Conservation (phyloP, 2,888 invertebrate species). For the Apamea crenata region DNA sequence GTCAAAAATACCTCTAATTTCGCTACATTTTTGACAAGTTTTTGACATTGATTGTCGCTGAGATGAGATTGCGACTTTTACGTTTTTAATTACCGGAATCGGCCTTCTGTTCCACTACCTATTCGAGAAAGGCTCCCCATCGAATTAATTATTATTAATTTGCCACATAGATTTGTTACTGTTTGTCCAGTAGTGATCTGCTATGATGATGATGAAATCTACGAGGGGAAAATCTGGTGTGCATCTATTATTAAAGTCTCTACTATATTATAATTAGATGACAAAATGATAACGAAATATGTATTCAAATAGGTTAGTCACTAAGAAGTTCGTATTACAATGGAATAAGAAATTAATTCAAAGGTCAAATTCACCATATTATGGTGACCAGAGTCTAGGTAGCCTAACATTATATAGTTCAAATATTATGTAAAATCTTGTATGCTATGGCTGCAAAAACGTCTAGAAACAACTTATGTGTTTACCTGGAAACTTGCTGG, state of each 20-base stretch:
- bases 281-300: background rate
- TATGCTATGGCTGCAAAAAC: background rate
- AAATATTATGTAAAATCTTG: background rate
- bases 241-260: background rate
- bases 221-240: background rate
- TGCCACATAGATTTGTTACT: background rate
- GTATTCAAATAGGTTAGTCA: background rate
- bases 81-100: too few relatives aligned
- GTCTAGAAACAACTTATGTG: background rate
- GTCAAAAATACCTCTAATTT: too few relatives aligned
- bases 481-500: constrained; percentile 10
- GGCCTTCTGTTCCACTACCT: background rate
- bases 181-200: too few relatives aligned
- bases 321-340: background rate
- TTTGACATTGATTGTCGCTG: background rate
- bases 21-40: background rate
- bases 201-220: too few relatives aligned
- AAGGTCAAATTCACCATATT: constrained; percentile 19
- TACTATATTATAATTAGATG: background rate
- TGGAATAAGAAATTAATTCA: constrained; percentile 13
- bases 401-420: background rate
- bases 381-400: background rate
- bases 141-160: background rate
- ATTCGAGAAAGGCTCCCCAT: background rate
- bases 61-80: too few relatives aligned